These are phyloP conservation scores for Gephyroberyx darwinii DNA, from an alignment of 2,797 vertebrate species.

Conservation along the genomic window DNA sequence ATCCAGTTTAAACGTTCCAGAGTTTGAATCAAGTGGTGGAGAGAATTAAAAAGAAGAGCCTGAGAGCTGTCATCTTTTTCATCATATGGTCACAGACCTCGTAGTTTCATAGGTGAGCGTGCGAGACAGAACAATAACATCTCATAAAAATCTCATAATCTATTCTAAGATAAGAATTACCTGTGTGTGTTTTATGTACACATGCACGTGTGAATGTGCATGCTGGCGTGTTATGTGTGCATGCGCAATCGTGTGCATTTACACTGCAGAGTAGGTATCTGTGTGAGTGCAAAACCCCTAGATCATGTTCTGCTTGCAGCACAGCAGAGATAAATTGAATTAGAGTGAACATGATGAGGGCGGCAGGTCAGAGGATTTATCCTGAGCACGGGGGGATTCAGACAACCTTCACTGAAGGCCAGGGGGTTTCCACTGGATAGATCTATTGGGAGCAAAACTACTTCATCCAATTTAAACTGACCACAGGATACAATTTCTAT, in stretches of 20 bases:
- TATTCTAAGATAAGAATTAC: background rate
- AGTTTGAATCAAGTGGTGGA: no score
- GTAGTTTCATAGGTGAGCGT: no score
- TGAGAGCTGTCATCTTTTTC: no score
- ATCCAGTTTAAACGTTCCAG: background rate
- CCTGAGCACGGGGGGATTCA: constrained; percentile 48
- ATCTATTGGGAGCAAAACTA: background rate
- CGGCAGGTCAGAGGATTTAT: constrained; percentile 59
- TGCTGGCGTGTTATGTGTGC: background rate
- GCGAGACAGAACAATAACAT: background rate
- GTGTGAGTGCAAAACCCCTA: constrained; percentile 47
- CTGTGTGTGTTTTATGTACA: constrained; percentile 1
- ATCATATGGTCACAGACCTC: no score
- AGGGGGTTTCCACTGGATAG: constrained; percentile 42
- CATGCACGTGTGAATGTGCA: background rate
- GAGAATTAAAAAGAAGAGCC: no score
- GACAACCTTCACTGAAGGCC: constrained; percentile 45
- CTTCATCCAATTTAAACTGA: constrained; percentile 20
- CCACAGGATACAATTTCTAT: background rate
- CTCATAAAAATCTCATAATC: background rate
- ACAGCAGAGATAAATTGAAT: constrained; percentile 70
- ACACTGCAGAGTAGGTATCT: constrained; percentile 39
- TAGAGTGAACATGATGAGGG: constrained; percentile 71
- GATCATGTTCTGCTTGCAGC: constrained; percentile 66
- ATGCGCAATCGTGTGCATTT: constrained; percentile 31